Base-by-base conservation (phyloP, 2,888 invertebrate species). In the Halictus quadricinctus region DNA sequence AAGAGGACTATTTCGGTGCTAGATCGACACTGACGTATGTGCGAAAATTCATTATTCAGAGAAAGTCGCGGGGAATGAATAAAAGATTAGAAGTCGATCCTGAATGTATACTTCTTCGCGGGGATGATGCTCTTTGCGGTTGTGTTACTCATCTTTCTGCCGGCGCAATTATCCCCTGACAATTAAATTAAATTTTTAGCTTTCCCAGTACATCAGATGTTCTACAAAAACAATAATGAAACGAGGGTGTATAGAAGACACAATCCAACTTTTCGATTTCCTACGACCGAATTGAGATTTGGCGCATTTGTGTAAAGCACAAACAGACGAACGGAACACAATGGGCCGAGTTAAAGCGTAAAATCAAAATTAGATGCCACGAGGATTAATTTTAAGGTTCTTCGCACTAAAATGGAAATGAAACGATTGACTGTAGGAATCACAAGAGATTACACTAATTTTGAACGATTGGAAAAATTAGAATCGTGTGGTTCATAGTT, bases 21-120 rank as follows among this genome's bases (percentile, higher is more conserved):
- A 36, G 66, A 36, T 18, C 5, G 25, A 25, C 13, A 3, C 25
- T 13, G 25, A 36, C 18, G 66, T 2, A 66, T 29, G 36, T 18
- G 66, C 3, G 29, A 36, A 66, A 66, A 66, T 66, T 66, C 66
- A 66, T 66, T 66, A 66, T 66, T 66, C 66, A 36, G 66, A 66
- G 66, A 66, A 29, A 66, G 8, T 21, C 29, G 18, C 60, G 60
- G 36, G 18, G 15, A 10, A 66, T 66, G 66, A 66, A 66, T 66
- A 36, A 66, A 66, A 36, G 66, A 66, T 66, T 36, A 36, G 21
- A 66, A 66, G 36, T 36, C 66, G 36, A 18, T 21, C 18, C 10
- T 21, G 66, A 66, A 36, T 36, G 29, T 36, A 29, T 8, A 10
- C 36, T 18, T 64, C 7, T 15, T 64, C 64, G 64, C 36, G 29